These are phyloP conservation scores for Podarcis muralis DNA, from an alignment of 2,113 vertebrate genomes.

Conservation along the genomic window DNA sequence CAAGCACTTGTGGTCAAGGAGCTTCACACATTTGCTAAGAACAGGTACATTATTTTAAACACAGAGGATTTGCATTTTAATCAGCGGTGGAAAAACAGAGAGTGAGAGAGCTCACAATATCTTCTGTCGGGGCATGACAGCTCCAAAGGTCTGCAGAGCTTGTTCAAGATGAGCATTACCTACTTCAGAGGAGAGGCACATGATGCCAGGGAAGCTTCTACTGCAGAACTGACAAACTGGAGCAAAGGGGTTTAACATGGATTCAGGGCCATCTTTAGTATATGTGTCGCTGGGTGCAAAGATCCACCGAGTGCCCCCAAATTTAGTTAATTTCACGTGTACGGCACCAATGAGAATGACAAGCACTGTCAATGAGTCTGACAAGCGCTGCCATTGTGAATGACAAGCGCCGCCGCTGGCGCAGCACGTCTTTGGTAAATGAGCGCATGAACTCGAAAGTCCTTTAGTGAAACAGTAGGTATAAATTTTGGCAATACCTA, in stretches of 20 bases:
- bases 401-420: too few relatives aligned
- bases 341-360: too few relatives aligned
- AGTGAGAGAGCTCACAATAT: neutral
- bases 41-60: neutral
- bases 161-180: neutral
- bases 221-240: neutral
- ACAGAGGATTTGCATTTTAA: neutral
- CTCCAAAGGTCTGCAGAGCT: neutral
- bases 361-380: too few relatives aligned
- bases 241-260: neutral
- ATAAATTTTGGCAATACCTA: too few relatives aligned
- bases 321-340: too few relatives aligned
- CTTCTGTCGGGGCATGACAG: neutral
- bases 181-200: neutral
- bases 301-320: too few relatives aligned
- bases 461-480: too few relatives aligned
- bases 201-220: neutral
- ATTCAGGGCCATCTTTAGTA: too few relatives aligned
- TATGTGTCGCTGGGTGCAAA: too few relatives aligned
- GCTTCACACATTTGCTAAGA: neutral
- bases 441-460: too few relatives aligned
- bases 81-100: neutral
- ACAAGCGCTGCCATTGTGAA: too few relatives aligned
- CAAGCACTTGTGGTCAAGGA: neutral
- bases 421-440: too few relatives aligned